Percentiles rank a stretch among this genome's conserved stretches.
Evolutionary conservation across 2,888 invertebrate species (phyloP).

Genomic region (Norana najaformis): DNA sequence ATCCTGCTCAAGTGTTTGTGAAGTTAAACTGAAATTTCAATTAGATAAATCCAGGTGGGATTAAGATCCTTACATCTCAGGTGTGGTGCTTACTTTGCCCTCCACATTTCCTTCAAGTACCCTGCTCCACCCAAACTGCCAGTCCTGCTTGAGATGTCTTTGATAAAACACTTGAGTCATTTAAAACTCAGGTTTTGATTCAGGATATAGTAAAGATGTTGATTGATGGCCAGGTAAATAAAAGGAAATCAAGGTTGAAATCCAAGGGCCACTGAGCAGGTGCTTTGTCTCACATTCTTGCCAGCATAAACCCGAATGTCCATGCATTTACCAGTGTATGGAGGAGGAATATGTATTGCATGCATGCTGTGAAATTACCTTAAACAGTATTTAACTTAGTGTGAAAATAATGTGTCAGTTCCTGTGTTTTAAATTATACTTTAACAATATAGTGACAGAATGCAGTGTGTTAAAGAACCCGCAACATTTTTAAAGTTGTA

Average conservation of each 20-base stretch:
- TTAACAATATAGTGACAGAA: neutral
- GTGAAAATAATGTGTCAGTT: neutral
- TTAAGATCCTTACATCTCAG: neutral
- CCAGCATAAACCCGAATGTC: neutral
- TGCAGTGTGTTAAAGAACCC: neutral
- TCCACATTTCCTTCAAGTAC: slow-evolving; percentile 13
- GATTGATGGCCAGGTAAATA: slow-evolving; percentile 5
- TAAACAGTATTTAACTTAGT: neutral
- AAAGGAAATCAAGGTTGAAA: neutral
- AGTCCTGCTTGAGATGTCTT: neutral
- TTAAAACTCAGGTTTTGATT: neutral
- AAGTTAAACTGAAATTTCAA: neutral
- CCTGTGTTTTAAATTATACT: neutral
- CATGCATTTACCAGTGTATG: neutral
- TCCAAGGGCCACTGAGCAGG: neutral
- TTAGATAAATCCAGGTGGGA: slow-evolving; percentile 15
- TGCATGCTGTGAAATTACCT: neutral
- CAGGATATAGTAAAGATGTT: neutral
- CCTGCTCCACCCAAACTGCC: neutral
- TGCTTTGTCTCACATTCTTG: slow-evolving; percentile 2
- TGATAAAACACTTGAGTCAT: slow-evolving; percentile 13
- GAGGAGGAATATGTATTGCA: neutral
- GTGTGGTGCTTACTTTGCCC: slow-evolving; percentile 7
- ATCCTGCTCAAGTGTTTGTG: neutral
- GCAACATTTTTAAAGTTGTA: neutral